Evolutionary conservation across 2,888 invertebrate genomes (phyloP).

Genomic region (Stramonita haemastoma): DNA sequence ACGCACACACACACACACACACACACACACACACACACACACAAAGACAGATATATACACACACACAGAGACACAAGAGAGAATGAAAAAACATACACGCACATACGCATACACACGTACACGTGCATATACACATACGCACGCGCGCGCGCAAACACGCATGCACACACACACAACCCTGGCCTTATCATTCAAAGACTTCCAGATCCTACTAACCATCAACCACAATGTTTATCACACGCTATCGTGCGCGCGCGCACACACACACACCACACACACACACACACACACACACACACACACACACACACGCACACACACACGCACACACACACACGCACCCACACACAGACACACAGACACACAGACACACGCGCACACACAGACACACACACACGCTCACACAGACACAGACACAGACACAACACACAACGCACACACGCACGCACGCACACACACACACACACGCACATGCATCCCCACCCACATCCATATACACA

Average conservation of each 20-base stretch:
- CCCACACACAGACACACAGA: not conserved
- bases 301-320: not conserved
- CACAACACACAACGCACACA: too few relatives aligned
- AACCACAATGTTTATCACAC: too few relatives aligned
- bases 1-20: too few relatives aligned
- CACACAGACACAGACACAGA: not conserved
- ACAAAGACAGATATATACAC: too few relatives aligned
- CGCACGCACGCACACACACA: not conserved
- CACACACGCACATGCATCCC: not conserved
- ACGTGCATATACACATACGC: not conserved
- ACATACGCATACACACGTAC: not conserved
- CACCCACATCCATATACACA: not conserved
- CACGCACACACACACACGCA: not conserved
- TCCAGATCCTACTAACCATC: too few relatives aligned
- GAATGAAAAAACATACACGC: not conserved
- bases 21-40: too few relatives aligned
- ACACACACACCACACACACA: slow-evolving; percentile 4
- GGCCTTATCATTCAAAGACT: too few relatives aligned
- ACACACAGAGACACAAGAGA: too few relatives aligned
- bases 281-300: not conserved
- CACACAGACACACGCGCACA: not conserved
- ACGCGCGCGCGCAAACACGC: not conserved
- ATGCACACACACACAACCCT: not conserved
- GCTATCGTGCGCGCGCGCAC: too few relatives aligned
- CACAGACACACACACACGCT: not conserved